These are phyloP conservation scores for Catostomus latipinnis DNA, from an alignment of 2,797 vertebrate genomes.

Conservation along the genomic window DNA sequence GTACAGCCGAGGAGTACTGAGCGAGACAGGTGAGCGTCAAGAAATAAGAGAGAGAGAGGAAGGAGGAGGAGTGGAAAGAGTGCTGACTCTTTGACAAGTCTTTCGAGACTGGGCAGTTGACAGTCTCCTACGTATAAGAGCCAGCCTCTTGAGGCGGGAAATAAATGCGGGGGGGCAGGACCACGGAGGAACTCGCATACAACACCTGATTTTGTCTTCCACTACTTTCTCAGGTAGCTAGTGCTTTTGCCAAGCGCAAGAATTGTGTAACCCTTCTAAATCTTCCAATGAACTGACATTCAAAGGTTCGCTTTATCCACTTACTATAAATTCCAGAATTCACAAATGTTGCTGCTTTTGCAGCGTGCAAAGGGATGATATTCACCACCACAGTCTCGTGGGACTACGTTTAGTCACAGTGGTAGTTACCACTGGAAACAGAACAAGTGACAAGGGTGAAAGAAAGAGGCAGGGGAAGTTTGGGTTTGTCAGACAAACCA, in stretches of 20 bases:
- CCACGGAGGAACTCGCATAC: background rate
- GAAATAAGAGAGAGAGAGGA: conserved; percentile 28
- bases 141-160: conserved; percentile 63
- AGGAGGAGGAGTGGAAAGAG: conserved; percentile 33
- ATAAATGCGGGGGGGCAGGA: conserved; percentile 4
- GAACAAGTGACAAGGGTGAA: conserved; percentile 20
- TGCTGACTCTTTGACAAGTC: conserved; percentile 58
- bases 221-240: background rate
- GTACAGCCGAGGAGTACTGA: conserved; percentile 21
- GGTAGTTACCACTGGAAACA: conserved; percentile 8
- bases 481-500: conserved; percentile 66
- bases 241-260: conserved; percentile 27
- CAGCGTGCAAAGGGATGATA: background rate
- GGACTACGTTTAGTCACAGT: background rate
- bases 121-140: conserved; percentile 63
- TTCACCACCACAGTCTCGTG: background rate
- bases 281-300: conserved; percentile 33
- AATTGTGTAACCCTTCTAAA: conserved; percentile 37
- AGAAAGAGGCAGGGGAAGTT: conserved; percentile 70
- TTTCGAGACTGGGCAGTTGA: conserved; percentile 63
- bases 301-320: conserved; percentile 9
- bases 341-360: background rate
- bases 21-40: conserved; percentile 16
- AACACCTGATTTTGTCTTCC: conserved; percentile 33
- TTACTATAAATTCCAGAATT: background rate